Evolutionary conservation across 2,113 vertebrate genomes (phyloP), one percentile per base, ranked within the genome.

Genomic region (Dolichotis patagonum): DNA sequence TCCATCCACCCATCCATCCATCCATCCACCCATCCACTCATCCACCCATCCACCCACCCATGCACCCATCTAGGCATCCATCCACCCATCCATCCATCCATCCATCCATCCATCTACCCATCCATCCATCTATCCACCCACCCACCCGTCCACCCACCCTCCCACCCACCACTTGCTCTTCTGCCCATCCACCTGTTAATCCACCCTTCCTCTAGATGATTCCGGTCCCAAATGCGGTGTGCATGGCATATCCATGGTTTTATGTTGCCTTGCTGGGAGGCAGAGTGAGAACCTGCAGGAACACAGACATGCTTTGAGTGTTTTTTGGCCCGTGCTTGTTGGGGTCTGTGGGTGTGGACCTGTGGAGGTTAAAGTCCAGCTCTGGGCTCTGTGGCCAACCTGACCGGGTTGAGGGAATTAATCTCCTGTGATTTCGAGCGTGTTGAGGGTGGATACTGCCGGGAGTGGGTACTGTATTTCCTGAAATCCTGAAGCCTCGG

Each of bases 281-380:
- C 41, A 41, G n/a, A 22, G 35, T 73, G 8, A 41, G 24, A 24
- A 73, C 7, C 17, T 19, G n/a, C n/a, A 41, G n/a, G 2, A 10
- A 11, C 20, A 22, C 69, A 11, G 69, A 11, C 5, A 1, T 8
- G 4, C 22, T 24, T 73, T 4, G n/a, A 69, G 20, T 9, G 38
- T n/a, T n/a, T 41, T 73, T 38, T 20, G 35, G 12, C 12, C 19
- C 3, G 22, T 75, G 71, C 1, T 12, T 13, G 41, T 41, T 73
- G 38, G 69, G 0, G 24, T 1, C 10, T 1, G n/a, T 12, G 71
- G 35, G 11, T 1, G 20, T 2, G 11, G 24, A 12, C 24, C 24
- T 11, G 6, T 7, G 24, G 17, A 38, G n/a, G 41, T 24, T 4
- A 7, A 6, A 24, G 24, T 12, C 41, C 67, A 5, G 2, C 41